Evolutionary conservation across 2,888 invertebrate genomes (phyloP), one percentile per base, ranked within the genome.

Genomic region (Philereme vetulata): DNA sequence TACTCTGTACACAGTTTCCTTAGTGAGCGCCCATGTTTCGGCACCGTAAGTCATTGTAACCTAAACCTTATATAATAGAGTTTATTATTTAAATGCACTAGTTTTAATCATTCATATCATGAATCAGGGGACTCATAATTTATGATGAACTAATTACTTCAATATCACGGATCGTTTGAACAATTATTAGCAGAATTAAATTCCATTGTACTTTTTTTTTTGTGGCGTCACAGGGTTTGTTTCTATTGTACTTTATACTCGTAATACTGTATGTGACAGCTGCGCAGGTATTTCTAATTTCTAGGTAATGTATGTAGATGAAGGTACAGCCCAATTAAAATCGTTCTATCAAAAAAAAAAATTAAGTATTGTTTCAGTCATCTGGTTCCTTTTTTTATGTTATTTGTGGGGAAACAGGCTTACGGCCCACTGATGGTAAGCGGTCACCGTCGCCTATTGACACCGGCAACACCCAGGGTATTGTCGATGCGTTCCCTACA

Each of bases 121-220:
- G 40, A 38, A 35, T 35, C 4, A 45, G 1, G 45, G 5, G 33
- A 4, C 43, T 6, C 42, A 43, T 21, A 43, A 45, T 44, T 45
- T 10, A 42, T 33, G 42, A 43, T 35, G 8, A 35, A 48, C 10
- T 52, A 52, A 45, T 44, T 52, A 21, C 52, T 52, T 52, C 52
- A 52, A 52, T 52, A 21, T 44, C 21, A 46, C 45, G 45, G 52
- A 34, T 52, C 44, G 43, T 44, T 45, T 45, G 45, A 6, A 45
- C 34, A 45, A 52, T 52, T 36, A 35, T 48, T 10, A 46, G 33
- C 4, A 51, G 11, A 42, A 10, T 35, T 52, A 32, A 35, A 36
- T 46, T 52, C 44, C 33, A 46, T 45, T 52, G 36, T 45, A 43
- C 42, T 11, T 10, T 44, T n/a, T n/a, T n/a, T n/a, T n/a, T n/a